Percentiles rank a stretch among this genome's conserved stretches.
Conservation (phyloP, 2,888 invertebrate species). For the Parnassius glacialis region DNA sequence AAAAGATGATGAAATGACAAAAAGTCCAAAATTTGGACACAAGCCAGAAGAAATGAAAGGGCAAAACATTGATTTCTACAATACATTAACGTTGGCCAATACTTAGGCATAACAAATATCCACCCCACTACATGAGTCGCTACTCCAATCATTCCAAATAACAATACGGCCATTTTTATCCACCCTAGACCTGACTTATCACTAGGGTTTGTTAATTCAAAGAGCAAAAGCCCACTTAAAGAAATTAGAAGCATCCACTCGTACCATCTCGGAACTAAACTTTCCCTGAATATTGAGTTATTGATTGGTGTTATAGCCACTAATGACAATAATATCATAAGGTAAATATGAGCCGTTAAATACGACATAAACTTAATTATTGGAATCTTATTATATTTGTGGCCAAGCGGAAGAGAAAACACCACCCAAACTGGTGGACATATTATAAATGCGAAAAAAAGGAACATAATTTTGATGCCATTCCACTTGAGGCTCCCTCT, state of each 20-base stretch:
- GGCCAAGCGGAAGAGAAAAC: slow-evolving; percentile 96
- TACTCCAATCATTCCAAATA: slow-evolving; percentile 94
- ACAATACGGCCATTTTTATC: slow-evolving; percentile 92
- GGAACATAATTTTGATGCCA: slow-evolving; percentile 95
- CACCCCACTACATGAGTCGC: slow-evolving; percentile 92
- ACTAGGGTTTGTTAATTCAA: slow-evolving; percentile 98
- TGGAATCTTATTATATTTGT: slow-evolving; percentile 98
- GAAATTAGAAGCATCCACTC: slow-evolving; percentile 97
- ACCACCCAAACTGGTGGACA: slow-evolving; percentile 98
- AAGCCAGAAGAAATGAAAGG: slow-evolving; percentile 95
- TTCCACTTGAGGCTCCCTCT: slow-evolving; percentile 98
- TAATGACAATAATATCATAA: slow-evolving; percentile 95
- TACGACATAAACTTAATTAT: slow-evolving; percentile 99
- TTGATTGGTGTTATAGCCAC: slow-evolving; percentile 94
- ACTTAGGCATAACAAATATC: slow-evolving; percentile 83
- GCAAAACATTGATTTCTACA: slow-evolving; percentile 98
- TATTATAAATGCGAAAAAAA: slow-evolving; percentile 95
- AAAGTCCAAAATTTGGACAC: slow-evolving; percentile 98
- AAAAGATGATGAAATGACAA: slow-evolving; percentile 99
- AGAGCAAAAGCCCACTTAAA: slow-evolving; percentile 95
- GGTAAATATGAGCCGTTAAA: slow-evolving; percentile 98
- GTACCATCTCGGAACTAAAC: slow-evolving; percentile 94
- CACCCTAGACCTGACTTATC: slow-evolving; percentile 98
- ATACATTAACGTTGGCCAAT: slow-evolving; percentile 94
- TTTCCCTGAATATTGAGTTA: slow-evolving; percentile 87